A percentile compares a stretch with the other conserved stretches of the same genome.
phyloP scores from a whole-genome alignment of 1,140 invertebrate genomes.

The Heliconius congener region DNA sequence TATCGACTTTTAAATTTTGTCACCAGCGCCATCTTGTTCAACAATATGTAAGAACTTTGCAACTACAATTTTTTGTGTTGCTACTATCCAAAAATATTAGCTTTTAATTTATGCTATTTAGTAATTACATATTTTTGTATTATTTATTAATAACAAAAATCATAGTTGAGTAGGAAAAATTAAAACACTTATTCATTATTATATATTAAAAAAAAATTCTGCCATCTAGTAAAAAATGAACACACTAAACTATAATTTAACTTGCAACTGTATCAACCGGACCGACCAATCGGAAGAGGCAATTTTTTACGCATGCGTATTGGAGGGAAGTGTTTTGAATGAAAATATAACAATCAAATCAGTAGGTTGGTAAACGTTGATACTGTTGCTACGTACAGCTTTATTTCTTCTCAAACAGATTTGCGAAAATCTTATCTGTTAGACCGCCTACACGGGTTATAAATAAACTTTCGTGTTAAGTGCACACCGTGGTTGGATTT shows the following conservation, averaged over 20 bases:
- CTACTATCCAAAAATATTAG: background rate
- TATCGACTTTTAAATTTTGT: constrained; percentile 51
- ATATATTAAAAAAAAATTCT: background rate
- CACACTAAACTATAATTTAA: constrained; percentile 10
- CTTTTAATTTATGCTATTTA: background rate
- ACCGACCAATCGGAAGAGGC: constrained; percentile 46
- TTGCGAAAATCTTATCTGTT: constrained; percentile 55
- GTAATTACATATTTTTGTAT: background rate
- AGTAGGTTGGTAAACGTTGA: constrained; percentile 49
- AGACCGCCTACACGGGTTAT: constrained; percentile 64
- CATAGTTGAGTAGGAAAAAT: background rate
- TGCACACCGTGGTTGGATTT: constrained; percentile 59
- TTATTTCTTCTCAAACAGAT: constrained; percentile 36
- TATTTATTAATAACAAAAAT: background rate
- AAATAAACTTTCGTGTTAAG: constrained; percentile 69
- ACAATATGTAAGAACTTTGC: background rate
- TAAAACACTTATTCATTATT: no score
- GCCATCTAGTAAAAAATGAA: constrained; percentile 34
- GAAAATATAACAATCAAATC: constrained; percentile 67
- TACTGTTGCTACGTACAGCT: constrained; percentile 45
- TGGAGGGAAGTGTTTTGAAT: constrained; percentile 63
- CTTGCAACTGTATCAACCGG: constrained; percentile 26
- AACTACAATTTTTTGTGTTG: background rate
- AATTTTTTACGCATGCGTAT: constrained; percentile 67
- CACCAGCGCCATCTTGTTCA: constrained; percentile 50